phyloP scores from a whole-genome alignment of 2,888 invertebrate genomes.

The Caenorhabditis drosophilae region DNA sequence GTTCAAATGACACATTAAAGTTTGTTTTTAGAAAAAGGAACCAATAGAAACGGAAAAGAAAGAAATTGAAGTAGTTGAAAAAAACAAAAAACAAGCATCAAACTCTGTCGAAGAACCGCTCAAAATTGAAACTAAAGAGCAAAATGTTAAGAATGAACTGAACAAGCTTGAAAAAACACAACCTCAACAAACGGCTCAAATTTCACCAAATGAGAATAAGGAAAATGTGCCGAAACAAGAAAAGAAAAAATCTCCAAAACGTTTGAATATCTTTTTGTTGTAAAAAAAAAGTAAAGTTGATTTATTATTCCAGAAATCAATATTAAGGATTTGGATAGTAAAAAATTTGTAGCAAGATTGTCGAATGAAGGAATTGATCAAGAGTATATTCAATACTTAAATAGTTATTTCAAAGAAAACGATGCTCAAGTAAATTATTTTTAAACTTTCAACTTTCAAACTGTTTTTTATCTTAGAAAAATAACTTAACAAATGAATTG shows the following conservation, averaged over 20 bases:
- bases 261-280: no score
- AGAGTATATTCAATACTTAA: slow-evolving; percentile 15
- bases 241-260: slow-evolving; percentile 16
- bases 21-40: not conserved
- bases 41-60: not conserved
- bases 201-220: not conserved
- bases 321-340: slow-evolving; percentile 15
- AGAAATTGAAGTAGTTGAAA: not conserved
- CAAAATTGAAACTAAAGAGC: not conserved
- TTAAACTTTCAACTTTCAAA: not conserved
- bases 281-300: no score
- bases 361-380: slow-evolving; percentile 13
- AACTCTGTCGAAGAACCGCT: not conserved
- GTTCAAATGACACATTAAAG: no score
- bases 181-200: not conserved
- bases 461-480: slow-evolving; percentile 7
- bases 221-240: not conserved
- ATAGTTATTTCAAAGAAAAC: slow-evolving; percentile 3
- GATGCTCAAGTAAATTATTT: slow-evolving; percentile 4
- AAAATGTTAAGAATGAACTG: not conserved
- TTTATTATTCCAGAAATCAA: no score
- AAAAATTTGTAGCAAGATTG: slow-evolving; percentile 12
- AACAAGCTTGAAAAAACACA: not conserved
- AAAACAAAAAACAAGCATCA: not conserved
- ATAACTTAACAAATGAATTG: slow-evolving; percentile 12